Conservation (phyloP, 2,888 invertebrate species). For the Macrophya annulata region DNA sequence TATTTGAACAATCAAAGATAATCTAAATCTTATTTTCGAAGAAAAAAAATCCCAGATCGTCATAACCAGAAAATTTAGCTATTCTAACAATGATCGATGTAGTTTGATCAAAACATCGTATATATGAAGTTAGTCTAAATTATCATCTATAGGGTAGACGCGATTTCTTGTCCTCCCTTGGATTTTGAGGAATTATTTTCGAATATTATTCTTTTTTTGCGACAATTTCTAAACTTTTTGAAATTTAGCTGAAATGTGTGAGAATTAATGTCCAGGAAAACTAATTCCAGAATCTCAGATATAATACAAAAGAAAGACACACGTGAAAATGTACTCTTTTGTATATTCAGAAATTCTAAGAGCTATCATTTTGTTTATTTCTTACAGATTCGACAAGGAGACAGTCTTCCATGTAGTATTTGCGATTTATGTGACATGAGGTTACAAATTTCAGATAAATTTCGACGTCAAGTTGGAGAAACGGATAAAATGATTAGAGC, state of each 20-base stretch:
- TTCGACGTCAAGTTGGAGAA: constrained; percentile 8
- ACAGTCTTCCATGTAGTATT: constrained; percentile 34
- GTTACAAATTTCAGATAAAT: constrained; percentile 48
- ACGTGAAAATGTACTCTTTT: not conserved
- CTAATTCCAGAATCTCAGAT: too few species aligned
- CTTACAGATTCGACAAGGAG: constrained; percentile 38
- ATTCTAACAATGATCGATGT: not conserved
- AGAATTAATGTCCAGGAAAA: too few species aligned
- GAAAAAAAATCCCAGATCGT: not conserved
- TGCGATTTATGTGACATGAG: constrained; percentile 40
- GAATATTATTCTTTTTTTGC: too few species aligned
- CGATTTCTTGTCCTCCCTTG: too few species aligned
- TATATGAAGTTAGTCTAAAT: too few species aligned
- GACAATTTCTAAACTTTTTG: too few species aligned
- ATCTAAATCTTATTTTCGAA: not conserved
- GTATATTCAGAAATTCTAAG: not conserved
- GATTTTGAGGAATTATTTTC: too few species aligned
- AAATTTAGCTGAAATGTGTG: too few species aligned
- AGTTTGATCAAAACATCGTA: not conserved
- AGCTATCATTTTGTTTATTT: not conserved
- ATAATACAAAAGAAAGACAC: too few species aligned
- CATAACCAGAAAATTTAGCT: not conserved
- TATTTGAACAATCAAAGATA: not conserved
- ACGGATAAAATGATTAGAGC: constrained; percentile 19
- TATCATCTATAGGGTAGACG: too few species aligned